These are phyloP conservation scores for Drosophila engyochracea DNA, from an alignment of 2,888 invertebrate genomes.

Conservation along the genomic window DNA sequence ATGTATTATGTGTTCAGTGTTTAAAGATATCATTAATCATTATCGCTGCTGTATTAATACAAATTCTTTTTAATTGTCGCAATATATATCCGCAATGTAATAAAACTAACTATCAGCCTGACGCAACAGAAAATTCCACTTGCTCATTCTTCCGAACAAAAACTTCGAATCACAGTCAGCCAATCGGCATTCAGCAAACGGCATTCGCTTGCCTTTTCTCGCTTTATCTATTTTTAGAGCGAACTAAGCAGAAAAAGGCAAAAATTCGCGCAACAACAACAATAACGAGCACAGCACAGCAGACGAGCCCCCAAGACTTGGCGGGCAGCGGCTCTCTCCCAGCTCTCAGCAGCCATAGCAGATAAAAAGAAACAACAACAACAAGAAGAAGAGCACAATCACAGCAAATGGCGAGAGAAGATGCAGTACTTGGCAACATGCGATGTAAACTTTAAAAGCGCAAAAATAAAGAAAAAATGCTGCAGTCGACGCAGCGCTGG, in stretches of 20 bases:
- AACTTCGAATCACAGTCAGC: constrained; percentile 16
- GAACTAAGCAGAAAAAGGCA: constrained; percentile 36
- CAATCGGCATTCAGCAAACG: constrained; percentile 8
- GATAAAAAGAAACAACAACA: constrained; percentile 2
- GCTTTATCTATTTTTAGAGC: constrained; percentile 36
- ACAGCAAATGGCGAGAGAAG: not conserved
- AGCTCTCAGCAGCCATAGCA: constrained; percentile 11
- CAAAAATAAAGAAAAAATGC: constrained; percentile 6
- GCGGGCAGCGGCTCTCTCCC: constrained; percentile 21
- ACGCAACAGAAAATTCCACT: constrained; percentile 20
- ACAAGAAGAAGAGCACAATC: constrained; percentile 11
- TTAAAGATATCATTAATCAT: not conserved
- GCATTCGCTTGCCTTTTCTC: constrained; percentile 11
- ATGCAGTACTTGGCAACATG: constrained; percentile 39
- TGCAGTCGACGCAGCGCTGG: constrained; percentile 22
- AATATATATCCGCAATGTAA: not conserved
- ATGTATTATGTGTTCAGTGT: no score
- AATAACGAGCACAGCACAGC: constrained; percentile 39
- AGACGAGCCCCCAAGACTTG: constrained; percentile 71
- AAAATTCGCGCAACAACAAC: constrained; percentile 19
- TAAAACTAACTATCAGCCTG: constrained; percentile 21
- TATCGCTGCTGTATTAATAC: no score
- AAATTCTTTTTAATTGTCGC: no score
- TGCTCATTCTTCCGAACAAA: constrained; percentile 11
- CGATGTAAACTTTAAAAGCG: constrained; percentile 19